phyloP scores from a whole-genome alignment of 1,140 invertebrate species.

The Drosophila sproati region DNA sequence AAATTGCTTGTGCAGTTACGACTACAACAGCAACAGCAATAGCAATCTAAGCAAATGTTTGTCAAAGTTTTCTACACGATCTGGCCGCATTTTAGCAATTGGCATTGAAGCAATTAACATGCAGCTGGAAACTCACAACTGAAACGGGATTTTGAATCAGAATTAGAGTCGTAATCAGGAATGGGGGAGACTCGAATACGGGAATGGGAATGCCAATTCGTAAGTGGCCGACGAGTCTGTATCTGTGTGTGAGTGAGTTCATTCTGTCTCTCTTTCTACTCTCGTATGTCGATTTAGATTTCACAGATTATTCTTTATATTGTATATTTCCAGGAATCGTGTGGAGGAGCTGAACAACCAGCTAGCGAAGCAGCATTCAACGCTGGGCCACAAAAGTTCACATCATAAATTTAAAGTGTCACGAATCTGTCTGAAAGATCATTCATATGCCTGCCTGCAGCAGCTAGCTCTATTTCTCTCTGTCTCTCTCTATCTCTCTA shows the following conservation, averaged over 20 bases:
- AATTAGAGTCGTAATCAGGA: conserved; percentile 26
- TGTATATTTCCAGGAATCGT: conserved; percentile 77
- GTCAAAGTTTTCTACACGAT: conserved; percentile 82
- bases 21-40: conserved; percentile 9
- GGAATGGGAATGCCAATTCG: conserved; percentile 21
- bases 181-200: background rate
- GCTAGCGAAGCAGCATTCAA: conserved; percentile 23
- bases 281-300: conserved; percentile 79
- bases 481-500: conserved; percentile 1
- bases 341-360: conserved; percentile 52
- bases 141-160: conserved; percentile 11
- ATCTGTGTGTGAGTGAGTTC: conserved; percentile 10
- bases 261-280: conserved; percentile 1
- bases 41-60: conserved; percentile 65
- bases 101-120: conserved; percentile 83
- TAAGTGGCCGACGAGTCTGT: conserved; percentile 60
- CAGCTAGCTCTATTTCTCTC: conserved; percentile 13
- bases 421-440: conserved; percentile 80
- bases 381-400: conserved; percentile 70
- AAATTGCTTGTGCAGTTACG: conserved; percentile 23
- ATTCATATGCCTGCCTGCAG: conserved; percentile 70
- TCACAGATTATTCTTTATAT: conserved; percentile 62
- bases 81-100: conserved; percentile 80
- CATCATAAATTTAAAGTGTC: conserved; percentile 83
- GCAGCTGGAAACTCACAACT: conserved; percentile 48